A percentile compares a stretch with the other conserved stretches of the same genome.
Conservation (phyloP, 2,888 invertebrate species). For the Suillia variegata region DNA sequence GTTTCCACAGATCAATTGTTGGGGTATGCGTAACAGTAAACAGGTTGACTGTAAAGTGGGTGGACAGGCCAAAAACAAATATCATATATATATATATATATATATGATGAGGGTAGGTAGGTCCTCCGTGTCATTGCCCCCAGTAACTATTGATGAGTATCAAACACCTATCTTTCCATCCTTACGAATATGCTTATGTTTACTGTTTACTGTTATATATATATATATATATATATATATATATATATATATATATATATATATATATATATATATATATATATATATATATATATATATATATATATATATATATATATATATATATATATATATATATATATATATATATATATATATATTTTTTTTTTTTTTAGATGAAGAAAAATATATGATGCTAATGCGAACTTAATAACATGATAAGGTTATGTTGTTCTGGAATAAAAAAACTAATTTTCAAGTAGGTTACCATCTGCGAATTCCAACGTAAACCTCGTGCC, state of each 20-base stretch:
- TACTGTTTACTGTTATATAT: not conserved
- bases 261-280: conserved; percentile 7
- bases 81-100: conserved; percentile 6
- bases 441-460: too few species aligned
- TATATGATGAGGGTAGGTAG: too few species aligned
- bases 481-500: too few species aligned
- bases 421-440: too few species aligned
- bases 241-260: conserved; percentile 12
- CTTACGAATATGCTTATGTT: not conserved
- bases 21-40: too few species aligned
- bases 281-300: not conserved
- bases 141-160: conserved; percentile 22
- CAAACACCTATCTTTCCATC: not conserved
- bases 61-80: too few species aligned
- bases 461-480: too few species aligned
- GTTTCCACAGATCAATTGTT: too few species aligned
- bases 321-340: not conserved
- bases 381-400: too few species aligned
- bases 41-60: too few species aligned
- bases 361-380: not conserved
- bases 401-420: too few species aligned
- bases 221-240: not conserved
- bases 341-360: not conserved
- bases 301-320: not conserved
- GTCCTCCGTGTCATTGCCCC: too few species aligned